Base-by-base conservation (phyloP, 2,888 invertebrate species). In the Lycophotia porphyrea region DNA sequence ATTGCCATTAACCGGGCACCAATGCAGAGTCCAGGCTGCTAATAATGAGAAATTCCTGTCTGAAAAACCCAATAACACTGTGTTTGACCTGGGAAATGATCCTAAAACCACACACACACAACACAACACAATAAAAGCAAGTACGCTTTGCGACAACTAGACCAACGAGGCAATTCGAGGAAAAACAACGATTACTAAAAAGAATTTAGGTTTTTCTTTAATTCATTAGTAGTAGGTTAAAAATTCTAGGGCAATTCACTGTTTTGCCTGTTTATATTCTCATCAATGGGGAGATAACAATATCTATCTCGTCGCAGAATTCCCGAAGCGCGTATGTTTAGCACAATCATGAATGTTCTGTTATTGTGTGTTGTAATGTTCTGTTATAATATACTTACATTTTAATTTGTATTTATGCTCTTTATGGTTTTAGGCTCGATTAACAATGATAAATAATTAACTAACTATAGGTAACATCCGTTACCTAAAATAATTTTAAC, bases 251-350 rank as follows among this genome's bases (percentile, higher is more conserved):
- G 3, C 18, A 47, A 76, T 55, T 44, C 24, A 49, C n/a, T 31
- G 31, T 13, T 72, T 8, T n/a, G 9, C 24, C 36, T 39, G 36
- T 71, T 71, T 24, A n/a, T 39, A 71, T n/a, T 49, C 24, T 18
- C 47, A 49, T 72, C 31, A 71, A 71, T 71, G 27, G 24, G 24
- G 13, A 27, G 18, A 27, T 34, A 44, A 34, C n/a, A 34, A 44
- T 2, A 39, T n/a, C 2, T 70, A n/a, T 42, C 65, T 65, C 66
- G 63, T 27, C 36, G 5, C 63, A 39, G 21, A n/a, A 18, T 27
- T 5, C 39, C 64, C 65, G 31, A n/a, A 34, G 18, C 34, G 24
- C n/a, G n/a, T n/a, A n/a, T 31, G 21, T 65, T n/a, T 18, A 27
- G 24, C 24, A 39, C 39, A 69, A 39, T 31, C 39, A 31, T 7